Evolutionary conservation across 2,113 vertebrate genomes (phyloP).

Genomic region (Zapus hudsonius): DNA sequence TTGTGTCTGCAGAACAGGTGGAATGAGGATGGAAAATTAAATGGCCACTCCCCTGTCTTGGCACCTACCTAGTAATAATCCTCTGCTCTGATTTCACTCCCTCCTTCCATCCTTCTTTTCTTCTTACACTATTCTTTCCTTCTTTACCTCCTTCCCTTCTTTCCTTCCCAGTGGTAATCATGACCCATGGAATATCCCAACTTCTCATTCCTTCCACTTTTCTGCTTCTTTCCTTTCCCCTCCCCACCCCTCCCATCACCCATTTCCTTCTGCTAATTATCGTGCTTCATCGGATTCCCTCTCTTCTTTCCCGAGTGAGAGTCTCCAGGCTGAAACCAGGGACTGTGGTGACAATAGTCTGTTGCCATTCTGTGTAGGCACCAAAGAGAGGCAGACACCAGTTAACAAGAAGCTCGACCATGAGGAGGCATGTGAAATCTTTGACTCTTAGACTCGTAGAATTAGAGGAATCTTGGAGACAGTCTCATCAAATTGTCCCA

Average conservation of each 20-base stretch:
- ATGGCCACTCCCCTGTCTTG: not conserved
- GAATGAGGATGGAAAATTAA: not conserved
- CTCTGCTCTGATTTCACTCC: not conserved
- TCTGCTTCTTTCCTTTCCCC: not conserved
- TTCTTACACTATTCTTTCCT: too few relatives aligned
- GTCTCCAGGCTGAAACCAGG: not conserved
- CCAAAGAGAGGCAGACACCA: not conserved
- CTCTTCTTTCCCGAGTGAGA: not conserved
- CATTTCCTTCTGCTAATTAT: not conserved
- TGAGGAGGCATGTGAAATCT: not conserved
- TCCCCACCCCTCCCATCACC: not conserved
- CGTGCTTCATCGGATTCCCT: not conserved
- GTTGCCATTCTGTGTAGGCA: not conserved
- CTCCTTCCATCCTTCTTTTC: accelerated
- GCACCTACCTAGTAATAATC: not conserved
- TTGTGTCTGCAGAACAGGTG: not conserved
- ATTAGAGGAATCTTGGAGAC: not conserved
- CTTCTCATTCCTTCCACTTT: not conserved
- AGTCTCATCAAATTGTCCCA: not conserved
- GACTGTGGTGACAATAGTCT: accelerated
- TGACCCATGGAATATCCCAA: not conserved
- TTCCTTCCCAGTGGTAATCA: not conserved
- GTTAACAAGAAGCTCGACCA: not conserved
- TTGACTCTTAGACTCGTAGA: not conserved
- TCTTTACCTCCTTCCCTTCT: too few relatives aligned